Base-by-base conservation (phyloP, 2,797 vertebrate species). In the Sternotherus odoratus region DNA sequence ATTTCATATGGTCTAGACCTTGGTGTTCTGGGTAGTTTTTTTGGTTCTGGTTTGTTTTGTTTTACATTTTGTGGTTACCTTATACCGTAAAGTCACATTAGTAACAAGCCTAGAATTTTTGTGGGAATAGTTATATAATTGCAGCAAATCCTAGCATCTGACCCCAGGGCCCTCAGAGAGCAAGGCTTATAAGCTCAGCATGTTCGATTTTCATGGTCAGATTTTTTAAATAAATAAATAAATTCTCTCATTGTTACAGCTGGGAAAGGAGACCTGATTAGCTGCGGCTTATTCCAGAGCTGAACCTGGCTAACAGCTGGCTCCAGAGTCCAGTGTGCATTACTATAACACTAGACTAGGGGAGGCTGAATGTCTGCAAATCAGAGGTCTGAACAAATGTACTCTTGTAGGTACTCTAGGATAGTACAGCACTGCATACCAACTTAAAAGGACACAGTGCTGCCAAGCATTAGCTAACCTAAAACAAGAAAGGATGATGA, bases 181-280 rank as follows among this genome's bases (percentile, higher is more conserved):
- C 0, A 13, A 75, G 49, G 17, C 39, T 54, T 36, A 83, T 30
- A 49, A 94, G 87, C 50, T 96, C 91, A 94, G 50, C 36, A 51
- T 1, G 48, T 77, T 84, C 46, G 80, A 81, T 91, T 94, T 92
- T 84, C 91, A 94, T 24, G 87, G 91, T 91, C 75, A 89, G 85
- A 93, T 77, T 84, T 74, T 36, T 92, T n/a, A 89, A 93, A 83
- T 66, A 69, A 90, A 86, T 90, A 85, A 94, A 1, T 79, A 84
- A 79, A 53, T 90, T 92, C 60, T 91, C 89, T 94, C 89, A 86
- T 2, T 82, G 50, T 48, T 77, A 60, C 89, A 91, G 83, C 85
- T 94, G 95, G 85, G 82, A 83, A 15, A 94, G 86, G 53, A 82
- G 86, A 87, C 75, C 78, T 80, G 93, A 88, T 93, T 33, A 81